Percentiles rank a stretch among this genome's conserved stretches.
Conservation (phyloP, 2,888 invertebrate species). For the Salpingus planirostris region DNA sequence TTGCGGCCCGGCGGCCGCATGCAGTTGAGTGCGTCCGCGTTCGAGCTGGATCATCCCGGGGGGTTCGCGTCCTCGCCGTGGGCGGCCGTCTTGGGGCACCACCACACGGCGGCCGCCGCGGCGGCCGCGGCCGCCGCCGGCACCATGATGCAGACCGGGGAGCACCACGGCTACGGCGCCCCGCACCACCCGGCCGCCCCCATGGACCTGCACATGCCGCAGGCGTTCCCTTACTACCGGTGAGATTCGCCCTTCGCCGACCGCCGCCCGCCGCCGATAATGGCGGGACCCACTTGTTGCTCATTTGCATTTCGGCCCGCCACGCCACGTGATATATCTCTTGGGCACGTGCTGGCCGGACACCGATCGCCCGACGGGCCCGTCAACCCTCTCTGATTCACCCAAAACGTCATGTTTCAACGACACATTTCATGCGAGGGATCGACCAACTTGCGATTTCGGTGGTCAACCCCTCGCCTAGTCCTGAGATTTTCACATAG, state of each 20-base stretch:
- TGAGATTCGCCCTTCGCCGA: slow-evolving; percentile 38
- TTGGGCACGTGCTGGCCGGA: slow-evolving; percentile 36
- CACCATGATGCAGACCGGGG: slow-evolving; percentile 43
- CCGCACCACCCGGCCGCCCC: slow-evolving; percentile 51
- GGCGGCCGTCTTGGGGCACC: slow-evolving; percentile 64
- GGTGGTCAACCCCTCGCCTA: no score
- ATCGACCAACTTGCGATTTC: no score
- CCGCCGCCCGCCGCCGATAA: slow-evolving; percentile 15
- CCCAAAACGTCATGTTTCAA: no score
- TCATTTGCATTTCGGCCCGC: slow-evolving; percentile 36
- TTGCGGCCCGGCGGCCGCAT: slow-evolving; percentile 28
- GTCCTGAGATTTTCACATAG: no score
- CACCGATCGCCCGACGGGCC: slow-evolving; percentile 4
- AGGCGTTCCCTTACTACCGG: slow-evolving; percentile 88
- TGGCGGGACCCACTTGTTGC: slow-evolving; percentile 32
- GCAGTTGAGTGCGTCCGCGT: slow-evolving; percentile 35
- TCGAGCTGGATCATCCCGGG: slow-evolving; percentile 68
- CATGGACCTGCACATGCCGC: slow-evolving; percentile 88
- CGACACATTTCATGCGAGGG: no score
- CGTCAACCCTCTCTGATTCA: no score
- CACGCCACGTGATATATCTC: slow-evolving; percentile 39
- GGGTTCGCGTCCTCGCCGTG: slow-evolving; percentile 65
- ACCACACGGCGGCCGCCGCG: slow-evolving; percentile 43
- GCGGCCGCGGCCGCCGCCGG: slow-evolving; percentile 40
- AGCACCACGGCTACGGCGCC: slow-evolving; percentile 48